Evolutionary conservation across 2,113 vertebrate genomes (phyloP), one percentile per base, ranked within the genome.

Genomic region (Terrapene triunguis): DNA sequence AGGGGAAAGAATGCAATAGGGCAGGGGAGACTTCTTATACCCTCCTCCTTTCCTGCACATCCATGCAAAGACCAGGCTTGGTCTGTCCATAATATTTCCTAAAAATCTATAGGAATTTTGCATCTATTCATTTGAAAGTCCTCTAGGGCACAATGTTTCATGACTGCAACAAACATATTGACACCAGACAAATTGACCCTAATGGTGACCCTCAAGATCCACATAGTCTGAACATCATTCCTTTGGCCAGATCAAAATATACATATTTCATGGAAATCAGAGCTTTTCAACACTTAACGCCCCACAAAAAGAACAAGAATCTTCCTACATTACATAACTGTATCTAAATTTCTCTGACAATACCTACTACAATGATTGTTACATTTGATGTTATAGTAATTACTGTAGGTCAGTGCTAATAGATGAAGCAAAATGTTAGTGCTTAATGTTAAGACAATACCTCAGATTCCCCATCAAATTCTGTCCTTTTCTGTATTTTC

Each of bases 61-160:
- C 51, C 32, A 88, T 82, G 3, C 2, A 89, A 53, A 89, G 79
- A 44, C 2, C 10, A 1, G 2, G 38, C 62, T 62, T n/a, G 35
- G 5, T 42, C 0, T 62, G 17, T n/a, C 62, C 87, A 32, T 17
- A 0, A 1, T 16, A 1, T 79, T 84, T 22, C 19, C 3, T 74
- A 65, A 79, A 86, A 1, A 80, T 53, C 1, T 1, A 5, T 62
- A 89, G 4, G 6, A 57, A 38, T n/a, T 24, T 78, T 80, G 38
- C 24, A 17, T 4, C 1, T 90, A 48, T 9, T 84, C n/a, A 86
- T 65, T 82, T 79, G 2, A 92, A 96, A 86, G 44, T 51, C 14
- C 80, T 2, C 4, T 80, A 48, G 38, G 62, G 32, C 0, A 0
- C 0, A 59, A 0, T n/a, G 76, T 91, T 93, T 76, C 10, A 22